Conservation (phyloP, 1,140 invertebrate genomes). For the Drosophila leontia region DNA sequence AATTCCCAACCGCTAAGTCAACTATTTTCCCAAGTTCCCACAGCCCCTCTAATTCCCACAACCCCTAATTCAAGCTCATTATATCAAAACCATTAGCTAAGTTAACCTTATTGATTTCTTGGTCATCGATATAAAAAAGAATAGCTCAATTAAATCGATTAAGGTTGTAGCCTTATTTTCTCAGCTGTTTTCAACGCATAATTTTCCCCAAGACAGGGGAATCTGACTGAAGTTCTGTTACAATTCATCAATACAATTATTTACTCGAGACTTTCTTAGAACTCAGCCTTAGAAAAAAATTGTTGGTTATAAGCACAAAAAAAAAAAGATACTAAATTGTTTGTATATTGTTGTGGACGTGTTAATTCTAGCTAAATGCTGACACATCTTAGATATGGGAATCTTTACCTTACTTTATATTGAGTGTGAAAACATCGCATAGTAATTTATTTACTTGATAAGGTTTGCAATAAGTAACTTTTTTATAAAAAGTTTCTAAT, state of each 20-base stretch:
- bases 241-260: constrained; percentile 24
- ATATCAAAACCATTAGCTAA: constrained; percentile 25
- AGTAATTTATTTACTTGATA: constrained; percentile 3
- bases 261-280: constrained; percentile 5
- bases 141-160: constrained; percentile 32
- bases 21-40: not conserved
- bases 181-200: constrained; percentile 11
- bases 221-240: not conserved
- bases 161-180: not conserved
- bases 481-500: not conserved
- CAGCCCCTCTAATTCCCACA: not conserved
- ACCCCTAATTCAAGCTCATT: constrained; percentile 19
- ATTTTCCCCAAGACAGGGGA: not conserved
- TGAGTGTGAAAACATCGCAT: constrained; percentile 15
- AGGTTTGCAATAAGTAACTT: not conserved
- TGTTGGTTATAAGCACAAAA: constrained; percentile 1
- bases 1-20: constrained; percentile 6
- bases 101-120: constrained; percentile 36
- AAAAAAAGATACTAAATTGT: constrained; percentile 12
- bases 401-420: constrained; percentile 8
- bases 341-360: constrained; percentile 30
- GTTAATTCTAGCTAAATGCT: constrained; percentile 47
- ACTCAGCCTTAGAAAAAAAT: too few species aligned
- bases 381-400: constrained; percentile 28
- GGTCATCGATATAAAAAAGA: not conserved